Evolutionary conservation across 92 coral and sea anemone species (phyloP).

Genomic region (Pocillopora grandis): DNA sequence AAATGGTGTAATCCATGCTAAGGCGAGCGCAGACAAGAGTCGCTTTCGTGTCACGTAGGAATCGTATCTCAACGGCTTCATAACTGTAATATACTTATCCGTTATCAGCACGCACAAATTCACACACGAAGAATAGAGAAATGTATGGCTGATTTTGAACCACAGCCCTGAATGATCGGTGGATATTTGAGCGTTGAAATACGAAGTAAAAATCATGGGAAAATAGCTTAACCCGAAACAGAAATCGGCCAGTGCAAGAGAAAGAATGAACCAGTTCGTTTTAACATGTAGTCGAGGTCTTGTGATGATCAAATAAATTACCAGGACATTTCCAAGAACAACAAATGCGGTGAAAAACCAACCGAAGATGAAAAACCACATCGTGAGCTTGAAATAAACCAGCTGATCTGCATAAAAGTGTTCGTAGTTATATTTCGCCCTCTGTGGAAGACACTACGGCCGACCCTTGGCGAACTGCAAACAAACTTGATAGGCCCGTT

Average conservation of each 20-base stretch:
- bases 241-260: slow-evolving; percentile 28
- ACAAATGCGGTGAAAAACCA: slow-evolving; percentile 26
- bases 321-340: slow-evolving; percentile 27
- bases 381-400: not conserved
- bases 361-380: slow-evolving; percentile 36
- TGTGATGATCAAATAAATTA: not conserved
- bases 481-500: no score
- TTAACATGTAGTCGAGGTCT: slow-evolving; percentile 8
- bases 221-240: slow-evolving; percentile 10
- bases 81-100: slow-evolving; percentile 21
- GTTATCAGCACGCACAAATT: slow-evolving; percentile 23
- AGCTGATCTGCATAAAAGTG: no score
- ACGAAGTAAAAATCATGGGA: not conserved
- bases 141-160: not conserved
- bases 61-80: slow-evolving; percentile 18
- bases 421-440: no score
- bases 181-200: not conserved
- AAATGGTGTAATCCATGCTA: slow-evolving; percentile 12
- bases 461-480: no score
- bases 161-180: not conserved
- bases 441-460: no score
- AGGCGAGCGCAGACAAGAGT: not conserved
- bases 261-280: slow-evolving; percentile 26
- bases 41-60: slow-evolving; percentile 13
- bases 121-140: not conserved